phyloP scores from a whole-genome alignment of 2,797 vertebrate species.

The Meda fulgida region DNA sequence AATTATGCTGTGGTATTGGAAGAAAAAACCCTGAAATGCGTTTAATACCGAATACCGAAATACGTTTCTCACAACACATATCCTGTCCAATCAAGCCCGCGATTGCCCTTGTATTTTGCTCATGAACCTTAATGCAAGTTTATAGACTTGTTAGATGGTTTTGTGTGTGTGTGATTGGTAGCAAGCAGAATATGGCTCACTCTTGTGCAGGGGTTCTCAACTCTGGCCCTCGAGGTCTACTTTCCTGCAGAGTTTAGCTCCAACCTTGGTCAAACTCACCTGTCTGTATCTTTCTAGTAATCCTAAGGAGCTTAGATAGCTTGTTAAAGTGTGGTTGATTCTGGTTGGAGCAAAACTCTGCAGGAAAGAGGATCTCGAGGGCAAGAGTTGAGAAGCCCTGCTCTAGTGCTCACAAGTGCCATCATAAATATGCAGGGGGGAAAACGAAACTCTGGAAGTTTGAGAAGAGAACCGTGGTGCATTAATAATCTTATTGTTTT shows the following conservation, averaged over 20 bases:
- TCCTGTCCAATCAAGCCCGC: background rate
- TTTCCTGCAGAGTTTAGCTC: background rate
- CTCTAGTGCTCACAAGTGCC: background rate
- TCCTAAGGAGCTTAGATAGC: background rate
- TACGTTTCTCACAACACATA: background rate
- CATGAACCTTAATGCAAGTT: too few species aligned
- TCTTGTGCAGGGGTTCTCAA: background rate
- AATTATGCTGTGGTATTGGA: background rate
- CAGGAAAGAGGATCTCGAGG: background rate
- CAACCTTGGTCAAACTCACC: background rate
- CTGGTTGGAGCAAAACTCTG: background rate
- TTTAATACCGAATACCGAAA: background rate
- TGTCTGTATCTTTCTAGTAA: background rate
- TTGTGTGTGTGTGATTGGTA: background rate
- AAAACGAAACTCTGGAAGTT: background rate
- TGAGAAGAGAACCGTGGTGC: background rate
- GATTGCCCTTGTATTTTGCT: background rate
- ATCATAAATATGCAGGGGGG: too few species aligned
- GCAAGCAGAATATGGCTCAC: background rate
- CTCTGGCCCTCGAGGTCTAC: background rate
- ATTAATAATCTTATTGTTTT: background rate
- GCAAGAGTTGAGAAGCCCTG: background rate
- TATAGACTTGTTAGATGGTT: background rate
- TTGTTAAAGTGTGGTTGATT: background rate
- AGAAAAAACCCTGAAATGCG: background rate